phyloP scores from a whole-genome alignment of 2,113 vertebrate species.

The Chaetura pelagica region DNA sequence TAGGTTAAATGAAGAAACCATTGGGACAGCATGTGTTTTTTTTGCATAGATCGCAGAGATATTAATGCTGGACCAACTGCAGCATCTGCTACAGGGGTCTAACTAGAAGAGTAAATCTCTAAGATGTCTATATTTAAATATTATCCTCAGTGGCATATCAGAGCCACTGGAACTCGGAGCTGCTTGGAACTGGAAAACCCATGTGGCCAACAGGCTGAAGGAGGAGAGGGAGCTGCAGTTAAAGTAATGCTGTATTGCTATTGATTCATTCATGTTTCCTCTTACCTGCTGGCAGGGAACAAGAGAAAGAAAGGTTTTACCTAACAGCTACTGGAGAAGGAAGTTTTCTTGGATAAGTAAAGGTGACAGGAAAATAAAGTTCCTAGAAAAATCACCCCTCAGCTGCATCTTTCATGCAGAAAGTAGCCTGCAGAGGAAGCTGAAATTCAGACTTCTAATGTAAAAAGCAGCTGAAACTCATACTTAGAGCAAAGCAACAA shows the following conservation, averaged over 20 bases:
- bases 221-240: not conserved
- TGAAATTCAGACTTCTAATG: not conserved
- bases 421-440: not conserved
- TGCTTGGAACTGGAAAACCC: not conserved
- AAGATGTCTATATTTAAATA: not conserved
- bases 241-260: not conserved
- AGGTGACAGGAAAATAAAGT: not conserved
- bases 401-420: not conserved
- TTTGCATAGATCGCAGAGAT: not conserved
- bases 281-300: not conserved
- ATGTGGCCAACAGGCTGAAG: not conserved
- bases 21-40: not conserved
- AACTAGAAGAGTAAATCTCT: not conserved
- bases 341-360: not conserved
- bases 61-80: not conserved
- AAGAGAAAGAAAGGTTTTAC: not conserved
- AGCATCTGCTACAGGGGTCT: not conserved
- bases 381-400: not conserved
- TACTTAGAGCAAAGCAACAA: not conserved
- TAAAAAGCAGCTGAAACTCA: not conserved
- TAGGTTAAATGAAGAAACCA: slow-evolving; percentile 27
- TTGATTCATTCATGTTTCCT: not conserved
- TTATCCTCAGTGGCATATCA: not conserved
- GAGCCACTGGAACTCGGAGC: not conserved
- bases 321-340: not conserved